A percentile compares a stretch with the other conserved stretches of the same genome.
Conservation (phyloP, 2,797 vertebrate species). For the Hyperoplus lanceolatus region DNA sequence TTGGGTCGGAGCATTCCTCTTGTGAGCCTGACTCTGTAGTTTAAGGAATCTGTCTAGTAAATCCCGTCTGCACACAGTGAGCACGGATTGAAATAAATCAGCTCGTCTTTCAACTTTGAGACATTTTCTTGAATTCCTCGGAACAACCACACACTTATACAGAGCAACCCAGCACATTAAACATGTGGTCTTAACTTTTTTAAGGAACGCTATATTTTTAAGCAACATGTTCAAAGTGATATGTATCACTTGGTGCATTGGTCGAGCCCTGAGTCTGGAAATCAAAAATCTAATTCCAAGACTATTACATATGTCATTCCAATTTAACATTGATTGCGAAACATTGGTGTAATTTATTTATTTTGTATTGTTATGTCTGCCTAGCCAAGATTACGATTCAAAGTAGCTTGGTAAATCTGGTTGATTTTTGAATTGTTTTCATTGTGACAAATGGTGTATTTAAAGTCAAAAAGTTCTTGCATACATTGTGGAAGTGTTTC, state of each 20-base stretch:
- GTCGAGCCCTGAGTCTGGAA: background rate
- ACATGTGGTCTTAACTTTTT: background rate
- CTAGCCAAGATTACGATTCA: no score
- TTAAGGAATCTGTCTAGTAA: constrained; percentile 23
- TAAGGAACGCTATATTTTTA: background rate
- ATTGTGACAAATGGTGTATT: background rate
- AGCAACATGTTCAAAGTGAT: background rate
- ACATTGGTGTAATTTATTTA: no score
- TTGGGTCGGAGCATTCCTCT: background rate
- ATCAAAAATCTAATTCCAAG: background rate
- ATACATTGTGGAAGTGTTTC: background rate
- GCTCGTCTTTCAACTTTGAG: background rate
- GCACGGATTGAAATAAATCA: constrained; percentile 7
- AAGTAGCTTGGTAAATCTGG: no score
- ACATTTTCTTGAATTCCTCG: constrained; percentile 5
- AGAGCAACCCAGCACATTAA: background rate
- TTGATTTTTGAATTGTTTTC: no score
- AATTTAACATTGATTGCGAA: background rate
- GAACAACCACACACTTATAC: background rate
- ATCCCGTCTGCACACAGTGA: constrained; percentile 13
- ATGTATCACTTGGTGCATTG: background rate
- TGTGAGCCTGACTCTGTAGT: constrained; percentile 17
- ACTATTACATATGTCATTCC: background rate
- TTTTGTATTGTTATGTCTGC: no score
- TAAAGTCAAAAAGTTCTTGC: background rate